Evolutionary conservation across 30 jellyfish, hydroid and myxozoan species (phyloP), one percentile per base, ranked within the genome.

Genomic region (Turritopsis rubra): DNA sequence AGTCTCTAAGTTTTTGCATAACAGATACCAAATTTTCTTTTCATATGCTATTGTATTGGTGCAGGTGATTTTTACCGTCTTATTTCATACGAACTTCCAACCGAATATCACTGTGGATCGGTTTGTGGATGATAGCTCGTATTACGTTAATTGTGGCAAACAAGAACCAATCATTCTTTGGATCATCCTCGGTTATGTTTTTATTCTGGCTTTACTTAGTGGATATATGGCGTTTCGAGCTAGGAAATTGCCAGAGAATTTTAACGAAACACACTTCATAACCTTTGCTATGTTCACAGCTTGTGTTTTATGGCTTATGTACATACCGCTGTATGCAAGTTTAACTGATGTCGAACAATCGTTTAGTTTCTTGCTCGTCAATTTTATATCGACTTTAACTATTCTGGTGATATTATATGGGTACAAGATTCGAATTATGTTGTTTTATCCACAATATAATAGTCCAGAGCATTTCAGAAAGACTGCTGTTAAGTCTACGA

Each of bases 161-260:
- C 66, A 79, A 31, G 54, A 73, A 27, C 78, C 78, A 60, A 60
- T 26, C 7, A 72, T 84, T 23, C 65, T 86, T 71, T 90, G 88
- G 66, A 75, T 86, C 29, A 66, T 70, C 53, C 84, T 52, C 8
- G 22, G 86, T 26, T 90, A 86, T 72, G 79, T 72, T 27, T 28
- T 85, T 54, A 29, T 83, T 28, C 81, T 90, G 72, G 79, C 85
- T 26, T 77, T 90, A 21, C 85, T 75, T 21, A 29, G 89, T 72
- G 89, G 87, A 54, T 86, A 29, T 60, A 86, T 86, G 93, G 97
- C 97, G 19, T 90, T 90, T 75, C 84, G 91, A 30, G 95, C 97
- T 26, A 89, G 97, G 17, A 90, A 90, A 70, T 72, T 90, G 23
- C 97, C 97, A 13, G 90, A 86, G 53, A 89, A 88, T 4, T 90